A percentile compares a stretch with the other conserved stretches of the same genome.
phyloP scores from a whole-genome alignment of 2,888 invertebrate genomes.

The Xanthia togata region DNA sequence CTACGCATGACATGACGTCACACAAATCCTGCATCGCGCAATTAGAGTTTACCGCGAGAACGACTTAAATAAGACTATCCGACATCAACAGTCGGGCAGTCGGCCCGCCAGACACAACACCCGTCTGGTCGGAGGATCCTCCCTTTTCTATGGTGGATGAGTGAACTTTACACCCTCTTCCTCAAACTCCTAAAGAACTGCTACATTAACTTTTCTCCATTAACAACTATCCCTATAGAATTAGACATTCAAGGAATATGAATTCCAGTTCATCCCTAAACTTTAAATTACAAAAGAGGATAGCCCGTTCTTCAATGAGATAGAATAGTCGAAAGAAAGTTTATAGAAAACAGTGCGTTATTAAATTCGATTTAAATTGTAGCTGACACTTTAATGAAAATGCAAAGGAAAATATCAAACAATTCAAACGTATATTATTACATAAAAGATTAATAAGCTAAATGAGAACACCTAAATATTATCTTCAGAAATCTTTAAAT shows the following conservation, averaged over 20 bases:
- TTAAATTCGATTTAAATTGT: neutral
- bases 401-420: neutral
- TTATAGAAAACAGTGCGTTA: neutral
- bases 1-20: too few species aligned
- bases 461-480: neutral
- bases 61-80: too few species aligned
- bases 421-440: too few species aligned
- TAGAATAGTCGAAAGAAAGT: neutral
- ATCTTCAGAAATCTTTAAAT: neutral
- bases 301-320: neutral
- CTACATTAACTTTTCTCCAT: too few species aligned
- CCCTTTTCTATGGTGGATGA: too few species aligned
- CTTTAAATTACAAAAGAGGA: neutral
- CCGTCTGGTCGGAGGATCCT: too few species aligned
- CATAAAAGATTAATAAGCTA: neutral
- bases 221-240: neutral
- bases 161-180: too few species aligned
- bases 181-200: too few species aligned
- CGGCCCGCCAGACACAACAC: too few species aligned
- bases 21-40: too few species aligned
- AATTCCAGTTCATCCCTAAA: neutral
- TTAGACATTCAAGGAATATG: neutral
- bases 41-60: too few species aligned
- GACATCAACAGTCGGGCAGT: too few species aligned
- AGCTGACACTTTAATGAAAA: neutral